These are phyloP conservation scores for Drosophila lacteicornis DNA, from an alignment of 1,140 invertebrate species.

Conservation along the genomic window DNA sequence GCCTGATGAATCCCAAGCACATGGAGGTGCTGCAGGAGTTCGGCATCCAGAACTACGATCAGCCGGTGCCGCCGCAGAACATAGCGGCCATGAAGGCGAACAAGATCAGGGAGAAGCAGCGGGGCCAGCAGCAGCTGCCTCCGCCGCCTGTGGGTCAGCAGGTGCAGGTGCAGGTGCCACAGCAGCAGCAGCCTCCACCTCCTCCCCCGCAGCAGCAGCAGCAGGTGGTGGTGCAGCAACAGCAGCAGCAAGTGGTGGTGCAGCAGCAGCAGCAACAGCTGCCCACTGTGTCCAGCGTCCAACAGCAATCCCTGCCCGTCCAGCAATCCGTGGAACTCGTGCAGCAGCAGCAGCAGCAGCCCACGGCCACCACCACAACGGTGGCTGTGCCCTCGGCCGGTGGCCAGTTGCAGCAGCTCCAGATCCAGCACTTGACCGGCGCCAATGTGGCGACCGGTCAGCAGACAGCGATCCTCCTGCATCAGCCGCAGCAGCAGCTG, in stretches of 20 bases:
- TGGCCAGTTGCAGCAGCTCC: slow-evolving; percentile 62
- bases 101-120: slow-evolving; percentile 87
- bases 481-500: slow-evolving; percentile 66
- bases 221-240: slow-evolving; percentile 34
- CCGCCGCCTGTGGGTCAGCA: slow-evolving; percentile 58
- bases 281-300: slow-evolving; percentile 24
- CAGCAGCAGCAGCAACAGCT: slow-evolving; percentile 53
- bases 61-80: slow-evolving; percentile 92
- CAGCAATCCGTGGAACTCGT: slow-evolving; percentile 61
- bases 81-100: slow-evolving; percentile 94
- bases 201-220: slow-evolving; percentile 7
- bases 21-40: slow-evolving; percentile 92
- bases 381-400: slow-evolving; percentile 54
- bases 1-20: slow-evolving; percentile 93
- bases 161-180: slow-evolving; percentile 30
- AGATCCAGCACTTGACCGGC: slow-evolving; percentile 72
- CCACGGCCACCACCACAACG: slow-evolving; percentile 46
- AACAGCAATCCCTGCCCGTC: slow-evolving; percentile 28
- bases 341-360: slow-evolving; percentile 50
- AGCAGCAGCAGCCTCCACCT: slow-evolving; percentile 6
- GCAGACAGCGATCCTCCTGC: slow-evolving; percentile 72
- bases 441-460: slow-evolving; percentile 51
- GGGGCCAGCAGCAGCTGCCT: slow-evolving; percentile 57
- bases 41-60: slow-evolving; percentile 93
- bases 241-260: slow-evolving; percentile 48